Conservation (phyloP, 1,140 invertebrate genomes). For the Hyles vespertilio region DNA sequence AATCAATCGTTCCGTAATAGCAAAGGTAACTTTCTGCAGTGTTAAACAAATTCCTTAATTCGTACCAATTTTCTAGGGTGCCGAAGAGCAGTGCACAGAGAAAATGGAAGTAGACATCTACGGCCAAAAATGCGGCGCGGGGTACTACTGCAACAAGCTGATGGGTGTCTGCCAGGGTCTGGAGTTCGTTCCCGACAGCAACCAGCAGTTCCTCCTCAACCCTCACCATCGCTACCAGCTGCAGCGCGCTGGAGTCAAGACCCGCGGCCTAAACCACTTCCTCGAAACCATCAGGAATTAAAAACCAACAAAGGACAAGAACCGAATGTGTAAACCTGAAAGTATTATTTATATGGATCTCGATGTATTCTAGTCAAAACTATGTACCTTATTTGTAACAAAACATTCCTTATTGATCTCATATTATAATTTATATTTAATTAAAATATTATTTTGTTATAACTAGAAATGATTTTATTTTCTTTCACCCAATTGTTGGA, state of each 20-base stretch:
- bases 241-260: constrained; percentile 11
- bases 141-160: constrained; percentile 47
- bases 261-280: neutral
- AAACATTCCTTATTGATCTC: too few relatives aligned
- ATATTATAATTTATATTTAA: too few relatives aligned
- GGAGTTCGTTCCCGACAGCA: constrained; percentile 37
- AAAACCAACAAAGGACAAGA: neutral
- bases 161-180: constrained; percentile 45
- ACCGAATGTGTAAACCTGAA: neutral
- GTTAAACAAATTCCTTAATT: neutral
- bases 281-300: constrained; percentile 11
- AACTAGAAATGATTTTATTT: too few relatives aligned
- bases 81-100: constrained; percentile 55
- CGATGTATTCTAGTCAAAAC: constrained; percentile 13
- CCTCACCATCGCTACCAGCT: constrained; percentile 28
- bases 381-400: constrained; percentile 2
- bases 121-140: constrained; percentile 52
- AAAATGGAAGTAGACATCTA: constrained; percentile 50
- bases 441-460: too few relatives aligned
- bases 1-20: too few relatives aligned
- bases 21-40: too few relatives aligned
- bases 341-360: constrained; percentile 7
- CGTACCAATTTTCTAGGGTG: constrained; percentile 35
- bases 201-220: constrained; percentile 32
- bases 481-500: too few relatives aligned